Evolutionary conservation across 2,113 vertebrate species (phyloP).

Genomic region (Chunga burmeisteri): DNA sequence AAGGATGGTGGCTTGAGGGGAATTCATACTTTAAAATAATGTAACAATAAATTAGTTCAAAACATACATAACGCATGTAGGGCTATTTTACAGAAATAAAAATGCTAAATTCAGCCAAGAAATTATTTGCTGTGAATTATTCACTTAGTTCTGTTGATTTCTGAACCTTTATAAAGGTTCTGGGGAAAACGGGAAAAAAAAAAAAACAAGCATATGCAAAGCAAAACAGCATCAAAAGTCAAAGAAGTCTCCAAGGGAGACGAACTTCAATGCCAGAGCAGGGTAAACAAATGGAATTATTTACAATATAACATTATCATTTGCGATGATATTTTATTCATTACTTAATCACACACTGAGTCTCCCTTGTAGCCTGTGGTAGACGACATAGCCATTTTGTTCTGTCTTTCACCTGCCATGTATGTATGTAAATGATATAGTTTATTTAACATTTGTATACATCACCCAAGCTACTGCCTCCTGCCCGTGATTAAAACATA

Average conservation of each 20-base stretch:
- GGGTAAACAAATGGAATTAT: slow-evolving; percentile 63
- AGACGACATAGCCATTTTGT: background rate
- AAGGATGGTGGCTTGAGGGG: background rate
- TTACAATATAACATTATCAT: slow-evolving; percentile 44
- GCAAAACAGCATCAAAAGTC: slow-evolving; percentile 56
- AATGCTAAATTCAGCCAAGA: background rate
- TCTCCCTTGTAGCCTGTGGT: background rate
- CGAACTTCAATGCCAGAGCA: slow-evolving; percentile 35
- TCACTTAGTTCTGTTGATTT: background rate
- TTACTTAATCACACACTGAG: slow-evolving; percentile 44
- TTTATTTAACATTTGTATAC: background rate
- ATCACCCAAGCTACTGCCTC: background rate
- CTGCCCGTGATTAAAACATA: background rate
- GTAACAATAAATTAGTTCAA: slow-evolving; percentile 20
- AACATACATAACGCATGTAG: background rate
- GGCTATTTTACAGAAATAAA: slow-evolving; percentile 1
- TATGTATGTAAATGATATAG: background rate
- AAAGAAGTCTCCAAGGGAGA: slow-evolving; percentile 47
- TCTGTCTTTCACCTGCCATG: background rate
- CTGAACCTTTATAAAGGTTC: background rate
- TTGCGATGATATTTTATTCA: slow-evolving; percentile 53
- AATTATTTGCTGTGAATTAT: slow-evolving; percentile 23
- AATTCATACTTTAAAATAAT: slow-evolving; percentile 2
- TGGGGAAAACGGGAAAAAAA: background rate
- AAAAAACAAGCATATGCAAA: slow-evolving; percentile 18